Percentiles rank a stretch among this genome's conserved stretches.
Conservation (phyloP, 2,797 vertebrate species). For the Eurystomus glaucurus region DNA sequence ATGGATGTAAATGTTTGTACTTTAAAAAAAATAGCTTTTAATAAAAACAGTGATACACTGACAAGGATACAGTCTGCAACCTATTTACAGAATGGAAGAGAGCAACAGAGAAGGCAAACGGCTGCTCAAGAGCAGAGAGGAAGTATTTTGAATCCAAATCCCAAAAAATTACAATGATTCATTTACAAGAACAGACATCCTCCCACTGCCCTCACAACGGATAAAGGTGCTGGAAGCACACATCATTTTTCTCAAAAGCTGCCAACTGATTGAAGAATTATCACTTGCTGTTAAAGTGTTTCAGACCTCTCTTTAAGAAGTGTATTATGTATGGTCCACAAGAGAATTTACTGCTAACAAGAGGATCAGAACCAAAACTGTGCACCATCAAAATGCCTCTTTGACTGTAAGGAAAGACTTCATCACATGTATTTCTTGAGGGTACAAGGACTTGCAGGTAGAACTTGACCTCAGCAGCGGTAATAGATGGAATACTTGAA, state of each 20-base stretch:
- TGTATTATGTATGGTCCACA: not conserved
- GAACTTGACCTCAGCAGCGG: not conserved
- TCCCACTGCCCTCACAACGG: not conserved
- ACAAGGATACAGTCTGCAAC: not conserved
- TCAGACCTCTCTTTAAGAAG: conserved; percentile 10
- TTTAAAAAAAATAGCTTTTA: not conserved
- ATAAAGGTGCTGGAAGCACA: not conserved
- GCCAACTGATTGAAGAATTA: conserved; percentile 13
- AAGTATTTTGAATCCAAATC: not conserved
- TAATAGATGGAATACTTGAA: not conserved
- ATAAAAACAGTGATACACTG: not conserved
- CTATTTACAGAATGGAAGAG: not conserved
- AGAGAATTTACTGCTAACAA: not conserved
- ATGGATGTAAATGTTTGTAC: not conserved
- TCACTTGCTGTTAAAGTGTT: conserved; percentile 26
- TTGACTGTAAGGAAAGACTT: conserved; percentile 1
- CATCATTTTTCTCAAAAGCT: conserved; percentile 24
- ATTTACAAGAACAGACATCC: not conserved
- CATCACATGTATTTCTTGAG: not conserved
- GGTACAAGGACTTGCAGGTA: not conserved
- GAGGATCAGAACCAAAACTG: not conserved
- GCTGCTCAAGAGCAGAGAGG: not conserved
- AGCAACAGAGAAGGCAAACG: not conserved
- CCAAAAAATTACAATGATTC: not conserved
- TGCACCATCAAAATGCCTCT: not conserved